Evolutionary conservation across 2,113 vertebrate species (phyloP), one percentile per base, ranked within the genome.

Genomic region (Leptocoma aspasia): DNA sequence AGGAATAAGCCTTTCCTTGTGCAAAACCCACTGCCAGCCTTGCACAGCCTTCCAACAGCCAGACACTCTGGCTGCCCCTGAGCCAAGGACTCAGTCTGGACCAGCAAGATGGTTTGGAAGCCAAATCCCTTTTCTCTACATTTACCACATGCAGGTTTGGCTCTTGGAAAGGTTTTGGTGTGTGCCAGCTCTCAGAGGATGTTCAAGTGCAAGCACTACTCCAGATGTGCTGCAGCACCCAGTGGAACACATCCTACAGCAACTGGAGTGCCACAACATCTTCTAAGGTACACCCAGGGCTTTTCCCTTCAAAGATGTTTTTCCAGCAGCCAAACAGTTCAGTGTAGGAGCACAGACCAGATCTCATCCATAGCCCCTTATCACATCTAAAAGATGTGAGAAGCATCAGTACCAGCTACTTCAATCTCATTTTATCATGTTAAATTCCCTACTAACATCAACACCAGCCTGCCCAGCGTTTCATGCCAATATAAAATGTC

Each of bases 21-120:
- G 28, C 57, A 24, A 26, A 86, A 30, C 72, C 61, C 26, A 13
- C 80, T 65, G 71, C 47, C 94, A 91, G 84, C 79, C 84, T 86
- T 20, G 82, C 41, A 10, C 12, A 72, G 82, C 66, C 70, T 79
- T 63, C 44, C 60, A 63, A 21, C 6, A 61, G 69, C 45, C 7
- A 68, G 71, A 12, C 35, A n/a, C n/a, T 13, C 49, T 2, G 5
- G 37, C 56, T 63, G 66, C 5, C 9, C 24, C 54, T 17, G 6
- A 8, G 2, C 63, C 50, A 31, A 12, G 2, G 15, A 27, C n/a
- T 60, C 37, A 1, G 31, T 3, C 63, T 61, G 53, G 16, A 64
- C 41, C 70, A 64, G 30, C 10, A 35, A 15, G 33, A n/a, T 1
- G 0, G 27, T 28, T 50, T 4, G 15, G 39, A 66, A 73, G 47